Conservation (phyloP, 2,113 vertebrate species). For the Grallaria varia region DNA sequence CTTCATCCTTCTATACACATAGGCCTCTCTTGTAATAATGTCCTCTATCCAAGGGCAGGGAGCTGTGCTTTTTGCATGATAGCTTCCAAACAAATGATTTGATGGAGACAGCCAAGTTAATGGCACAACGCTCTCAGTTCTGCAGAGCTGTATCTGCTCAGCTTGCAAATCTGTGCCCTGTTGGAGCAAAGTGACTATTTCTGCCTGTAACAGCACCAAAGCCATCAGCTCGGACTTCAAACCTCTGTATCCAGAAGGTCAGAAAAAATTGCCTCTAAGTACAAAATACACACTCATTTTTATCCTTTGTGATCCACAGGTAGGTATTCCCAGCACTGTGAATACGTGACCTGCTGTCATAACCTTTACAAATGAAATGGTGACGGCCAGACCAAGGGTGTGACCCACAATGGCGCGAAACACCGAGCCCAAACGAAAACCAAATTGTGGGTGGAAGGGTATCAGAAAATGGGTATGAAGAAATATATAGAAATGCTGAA, state of each 20-base stretch:
- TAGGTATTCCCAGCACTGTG: background rate
- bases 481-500: background rate
- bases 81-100: slow-evolving; percentile 4
- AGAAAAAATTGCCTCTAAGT: background rate
- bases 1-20: background rate
- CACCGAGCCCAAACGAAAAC: background rate
- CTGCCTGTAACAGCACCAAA: background rate
- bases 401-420: background rate
- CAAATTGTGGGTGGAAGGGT: background rate
- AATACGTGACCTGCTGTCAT: background rate
- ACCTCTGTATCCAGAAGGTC: background rate
- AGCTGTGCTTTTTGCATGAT: slow-evolving; percentile 1
- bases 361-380: background rate
- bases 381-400: background rate
- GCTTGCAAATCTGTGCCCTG: background rate
- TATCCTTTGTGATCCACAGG: background rate
- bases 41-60: slow-evolving; percentile 64
- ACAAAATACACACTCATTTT: background rate
- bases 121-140: background rate
- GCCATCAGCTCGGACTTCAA: background rate
- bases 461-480: background rate
- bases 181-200: background rate
- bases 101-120: background rate
- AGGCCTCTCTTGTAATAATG: background rate
- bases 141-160: background rate